These are phyloP conservation scores for Phrynocephalus versicolor DNA, from an alignment of 2,113 vertebrate species.

Conservation along the genomic window DNA sequence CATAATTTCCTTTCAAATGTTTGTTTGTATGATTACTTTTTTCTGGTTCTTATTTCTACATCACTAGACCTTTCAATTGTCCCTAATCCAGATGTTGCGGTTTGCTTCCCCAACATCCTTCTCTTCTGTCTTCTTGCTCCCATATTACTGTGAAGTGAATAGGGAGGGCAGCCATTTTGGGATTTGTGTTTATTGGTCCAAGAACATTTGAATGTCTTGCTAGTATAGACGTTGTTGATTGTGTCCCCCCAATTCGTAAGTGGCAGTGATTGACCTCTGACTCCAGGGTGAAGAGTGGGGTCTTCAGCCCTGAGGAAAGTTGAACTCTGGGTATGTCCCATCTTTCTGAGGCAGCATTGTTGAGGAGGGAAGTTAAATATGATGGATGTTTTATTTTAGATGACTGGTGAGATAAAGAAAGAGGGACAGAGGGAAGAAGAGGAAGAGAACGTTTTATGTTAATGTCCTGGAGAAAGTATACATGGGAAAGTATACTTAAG, in stretches of 20 bases:
- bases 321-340: neutral
- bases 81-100: neutral
- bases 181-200: slow-evolving; percentile 3
- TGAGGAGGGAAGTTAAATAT: neutral
- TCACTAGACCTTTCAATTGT: neutral
- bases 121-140: neutral
- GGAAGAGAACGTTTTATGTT: no score
- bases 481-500: no score
- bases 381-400: no score
- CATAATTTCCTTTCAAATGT: neutral
- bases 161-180: slow-evolving; percentile 28
- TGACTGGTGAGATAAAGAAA: no score
- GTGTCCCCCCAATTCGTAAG: neutral
- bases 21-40: neutral
- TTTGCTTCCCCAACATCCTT: neutral
- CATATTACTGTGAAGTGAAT: neutral
- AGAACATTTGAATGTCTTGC: neutral
- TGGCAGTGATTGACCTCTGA: neutral
- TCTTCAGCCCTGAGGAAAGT: neutral
- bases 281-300: neutral
- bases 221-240: neutral
- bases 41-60: neutral
- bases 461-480: no score
- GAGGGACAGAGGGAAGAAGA: no score
- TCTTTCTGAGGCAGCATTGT: neutral